Evolutionary conservation across 2,888 invertebrate species (phyloP).

Genomic region (Cephus spinipes): DNA sequence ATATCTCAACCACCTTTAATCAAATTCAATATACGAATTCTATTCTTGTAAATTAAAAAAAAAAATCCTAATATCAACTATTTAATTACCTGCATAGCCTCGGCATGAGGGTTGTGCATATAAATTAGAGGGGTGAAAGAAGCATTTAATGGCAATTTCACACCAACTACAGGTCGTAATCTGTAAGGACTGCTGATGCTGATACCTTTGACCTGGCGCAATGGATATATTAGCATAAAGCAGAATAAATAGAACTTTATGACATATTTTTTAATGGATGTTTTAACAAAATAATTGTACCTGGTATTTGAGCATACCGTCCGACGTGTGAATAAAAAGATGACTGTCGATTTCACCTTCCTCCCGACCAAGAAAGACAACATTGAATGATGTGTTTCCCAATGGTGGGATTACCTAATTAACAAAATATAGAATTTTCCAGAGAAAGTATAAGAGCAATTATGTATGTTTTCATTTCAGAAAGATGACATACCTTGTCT

Average conservation of each 20-base stretch:
- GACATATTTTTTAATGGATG: not conserved
- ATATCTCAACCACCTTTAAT: conserved; percentile 79
- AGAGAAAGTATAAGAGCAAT: not conserved
- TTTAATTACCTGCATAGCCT: conserved; percentile 81
- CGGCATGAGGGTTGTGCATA: conserved; percentile 94
- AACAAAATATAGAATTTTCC: conserved; percentile 27
- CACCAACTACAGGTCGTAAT: conserved; percentile 89
- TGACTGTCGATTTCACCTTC: conserved; percentile 89
- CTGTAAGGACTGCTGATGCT: conserved; percentile 93
- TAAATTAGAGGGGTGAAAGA: conserved; percentile 89
- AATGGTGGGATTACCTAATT: conserved; percentile 86
- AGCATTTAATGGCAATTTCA: conserved; percentile 92
- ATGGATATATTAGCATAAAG: not conserved
- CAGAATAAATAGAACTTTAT: conserved; percentile 4
- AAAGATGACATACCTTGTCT: conserved; percentile 78
- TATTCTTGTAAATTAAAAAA: not conserved
- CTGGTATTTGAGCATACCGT: conserved; percentile 89
- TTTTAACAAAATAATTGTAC: conserved; percentile 66
- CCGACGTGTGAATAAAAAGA: conserved; percentile 94
- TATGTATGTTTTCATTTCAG: not conserved
- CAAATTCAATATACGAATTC: conserved; percentile 10
- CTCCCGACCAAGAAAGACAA: conserved; percentile 93
- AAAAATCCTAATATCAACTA: not conserved
- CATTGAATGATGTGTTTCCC: conserved; percentile 94
- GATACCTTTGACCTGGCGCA: conserved; percentile 80